Evolutionary conservation across 2,113 vertebrate genomes (phyloP).

Genomic region (Tor tambroides): DNA sequence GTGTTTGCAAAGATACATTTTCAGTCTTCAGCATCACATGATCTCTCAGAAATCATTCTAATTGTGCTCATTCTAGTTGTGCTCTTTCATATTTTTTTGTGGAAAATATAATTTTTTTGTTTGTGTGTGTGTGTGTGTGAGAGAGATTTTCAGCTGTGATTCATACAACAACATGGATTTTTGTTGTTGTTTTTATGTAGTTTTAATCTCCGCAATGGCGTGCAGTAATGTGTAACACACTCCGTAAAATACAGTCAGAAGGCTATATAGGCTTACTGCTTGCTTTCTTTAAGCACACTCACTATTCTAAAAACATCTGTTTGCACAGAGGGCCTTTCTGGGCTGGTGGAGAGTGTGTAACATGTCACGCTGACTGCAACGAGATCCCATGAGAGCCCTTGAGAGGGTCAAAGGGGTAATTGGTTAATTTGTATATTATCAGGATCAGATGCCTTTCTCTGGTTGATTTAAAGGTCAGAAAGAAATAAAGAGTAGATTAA

Average conservation of each 20-base stretch:
- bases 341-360: constrained; percentile 5
- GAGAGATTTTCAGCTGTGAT: no score
- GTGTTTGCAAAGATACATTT: no score
- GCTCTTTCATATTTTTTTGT: no score
- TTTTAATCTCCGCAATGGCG: background rate
- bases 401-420: constrained; percentile 48
- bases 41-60: no score
- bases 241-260: background rate
- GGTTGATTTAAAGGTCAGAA: constrained; percentile 22
- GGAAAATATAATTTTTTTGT: no score
- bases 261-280: background rate
- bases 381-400: constrained; percentile 24
- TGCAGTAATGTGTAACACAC: background rate
- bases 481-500: background rate
- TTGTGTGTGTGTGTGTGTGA: no score
- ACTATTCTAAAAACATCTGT: constrained; percentile 7
- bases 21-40: no score
- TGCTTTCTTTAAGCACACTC: background rate
- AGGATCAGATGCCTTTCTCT: constrained; percentile 40
- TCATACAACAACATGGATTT: no score
- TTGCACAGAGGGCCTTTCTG: background rate
- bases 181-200: background rate
- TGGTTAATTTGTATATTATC: constrained; percentile 53
- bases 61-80: no score
- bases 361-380: background rate